A percentile compares a stretch with the other conserved stretches of the same genome.
Conservation (phyloP, 2,888 invertebrate genomes). For the Sipha maydis region DNA sequence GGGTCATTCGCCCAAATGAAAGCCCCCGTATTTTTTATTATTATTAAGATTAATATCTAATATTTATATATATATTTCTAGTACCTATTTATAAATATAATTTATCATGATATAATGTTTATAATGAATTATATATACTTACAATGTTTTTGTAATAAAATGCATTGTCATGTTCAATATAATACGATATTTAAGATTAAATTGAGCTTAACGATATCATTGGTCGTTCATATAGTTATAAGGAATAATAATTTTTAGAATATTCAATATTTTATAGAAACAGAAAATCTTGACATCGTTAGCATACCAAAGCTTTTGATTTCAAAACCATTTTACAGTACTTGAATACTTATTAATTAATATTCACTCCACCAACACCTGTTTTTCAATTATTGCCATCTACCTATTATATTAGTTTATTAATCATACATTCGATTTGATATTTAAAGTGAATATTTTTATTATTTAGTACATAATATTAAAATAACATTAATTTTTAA, state of each 20-base stretch:
- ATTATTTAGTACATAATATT: no score
- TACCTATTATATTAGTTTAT: no score
- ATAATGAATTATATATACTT: neutral
- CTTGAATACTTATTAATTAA: no score
- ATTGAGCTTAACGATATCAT: neutral
- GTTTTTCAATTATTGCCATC: no score
- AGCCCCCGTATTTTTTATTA: no score
- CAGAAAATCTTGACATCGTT: neutral
- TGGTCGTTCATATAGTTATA: conserved; percentile 2
- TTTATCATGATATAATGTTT: neutral
- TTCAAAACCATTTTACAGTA: no score
- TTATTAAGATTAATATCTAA: neutral
- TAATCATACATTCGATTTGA: no score
- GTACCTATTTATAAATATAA: neutral
- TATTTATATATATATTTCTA: neutral
- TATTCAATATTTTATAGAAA: neutral
- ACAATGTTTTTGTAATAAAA: neutral
- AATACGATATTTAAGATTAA: neutral
- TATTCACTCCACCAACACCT: no score
- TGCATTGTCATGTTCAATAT: neutral
- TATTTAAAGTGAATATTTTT: no score
- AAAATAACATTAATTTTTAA: no score
- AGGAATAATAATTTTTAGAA: neutral
- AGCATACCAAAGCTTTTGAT: neutral
- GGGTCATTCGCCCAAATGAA: no score